Conservation (phyloP, 2,797 vertebrate genomes). For the Danio choprae region DNA sequence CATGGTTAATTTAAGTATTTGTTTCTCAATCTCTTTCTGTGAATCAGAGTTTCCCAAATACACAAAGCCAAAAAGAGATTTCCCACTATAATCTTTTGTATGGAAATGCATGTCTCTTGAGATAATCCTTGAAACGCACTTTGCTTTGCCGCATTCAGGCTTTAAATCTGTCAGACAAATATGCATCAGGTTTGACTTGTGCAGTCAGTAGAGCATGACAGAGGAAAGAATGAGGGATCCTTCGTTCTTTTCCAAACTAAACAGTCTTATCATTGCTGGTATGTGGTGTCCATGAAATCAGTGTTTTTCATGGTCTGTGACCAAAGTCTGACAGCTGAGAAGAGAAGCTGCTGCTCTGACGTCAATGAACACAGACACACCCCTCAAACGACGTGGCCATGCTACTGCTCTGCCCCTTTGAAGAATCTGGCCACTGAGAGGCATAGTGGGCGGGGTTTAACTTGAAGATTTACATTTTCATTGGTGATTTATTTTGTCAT, state of each 20-base stretch:
- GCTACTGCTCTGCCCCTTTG: background rate
- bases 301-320: conserved; percentile 19
- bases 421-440: conserved; percentile 3
- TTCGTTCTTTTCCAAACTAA: conserved; percentile 10
- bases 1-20: no score
- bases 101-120: no score
- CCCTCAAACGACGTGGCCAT: conserved; percentile 15
- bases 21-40: no score
- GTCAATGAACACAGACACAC: background rate
- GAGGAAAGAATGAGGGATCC: background rate
- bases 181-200: conserved; percentile 6
- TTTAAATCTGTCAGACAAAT: background rate
- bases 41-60: no score
- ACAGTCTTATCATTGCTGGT: conserved; percentile 25
- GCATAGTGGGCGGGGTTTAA: conserved; percentile 8
- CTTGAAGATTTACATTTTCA: background rate
- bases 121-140: background rate
- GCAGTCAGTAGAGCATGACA: background rate
- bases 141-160: background rate
- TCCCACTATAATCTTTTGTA: no score
- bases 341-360: background rate
- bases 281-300: conserved; percentile 15
- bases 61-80: no score
- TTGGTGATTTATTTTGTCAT: conserved; percentile 7
- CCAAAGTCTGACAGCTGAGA: conserved; percentile 22